Evolutionary conservation across 2,113 vertebrate species (phyloP), one percentile per base, ranked within the genome.

Genomic region (Leucosticte australis): DNA sequence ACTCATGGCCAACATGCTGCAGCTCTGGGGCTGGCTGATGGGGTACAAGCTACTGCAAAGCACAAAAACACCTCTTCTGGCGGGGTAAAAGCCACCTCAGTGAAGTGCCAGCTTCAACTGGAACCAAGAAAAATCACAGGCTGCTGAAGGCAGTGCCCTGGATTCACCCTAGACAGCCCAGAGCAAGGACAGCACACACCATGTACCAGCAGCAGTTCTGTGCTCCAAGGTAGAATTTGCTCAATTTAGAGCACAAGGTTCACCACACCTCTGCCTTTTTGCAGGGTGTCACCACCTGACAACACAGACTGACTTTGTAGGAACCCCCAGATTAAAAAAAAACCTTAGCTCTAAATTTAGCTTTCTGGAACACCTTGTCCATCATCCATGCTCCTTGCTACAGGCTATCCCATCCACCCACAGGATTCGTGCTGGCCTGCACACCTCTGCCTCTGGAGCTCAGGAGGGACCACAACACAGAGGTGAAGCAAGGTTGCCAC

Each of bases 1-100:
- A 7, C 39, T 35, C 26, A 3, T 0, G 1, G 59, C 55, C 77
- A 91, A 16, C 2, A 2, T 0, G 0, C 16, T 5, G 47, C 49
- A 76, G 41, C 74, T 64, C 77, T 10, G n/a, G 2, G 50, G 31
- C 53, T 41, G 50, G 31, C 63, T 37, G 5, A 27, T 2, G 9
- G 62, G 74, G 13, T 42, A 37, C 2, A 3, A 81, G 12, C 39
- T 19, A 11, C 19, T 10, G 35, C 39, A 83, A 82, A 65, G 55
- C 80, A 89, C 15, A 30, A 27, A 6, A 70, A 15, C 31, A 73
- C 6, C 26, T 20, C 28, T 60, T 71, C n/a, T 2, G 0, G 11
- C 5, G 1, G 2, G 31, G 13, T 15, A 63, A 77, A 52, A 70
- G 60, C 7, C 39, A n/a, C 71, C 42, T 19, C 64, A 28, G 39